A percentile compares a stretch with the other conserved stretches of the same genome.
phyloP scores from a whole-genome alignment of 2,113 vertebrate species.

The Scomber colias region DNA sequence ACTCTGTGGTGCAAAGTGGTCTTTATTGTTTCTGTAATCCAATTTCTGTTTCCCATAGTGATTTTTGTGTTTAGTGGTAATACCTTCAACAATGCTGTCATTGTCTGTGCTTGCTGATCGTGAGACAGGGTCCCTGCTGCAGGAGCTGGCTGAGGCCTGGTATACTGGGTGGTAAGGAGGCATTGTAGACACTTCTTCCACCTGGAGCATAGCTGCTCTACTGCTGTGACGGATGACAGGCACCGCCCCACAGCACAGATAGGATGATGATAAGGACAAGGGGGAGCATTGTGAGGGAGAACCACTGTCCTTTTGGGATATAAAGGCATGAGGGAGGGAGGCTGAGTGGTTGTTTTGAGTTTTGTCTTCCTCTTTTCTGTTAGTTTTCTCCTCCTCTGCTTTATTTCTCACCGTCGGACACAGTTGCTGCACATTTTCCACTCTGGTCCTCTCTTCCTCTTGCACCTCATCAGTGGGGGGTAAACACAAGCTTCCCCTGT shows the following conservation, averaged over 20 bases:
- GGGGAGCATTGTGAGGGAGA: constrained; percentile 10
- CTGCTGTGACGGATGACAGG: constrained; percentile 80
- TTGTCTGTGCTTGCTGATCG: not conserved
- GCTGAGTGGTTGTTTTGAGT: not conserved
- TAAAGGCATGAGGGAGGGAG: not conserved
- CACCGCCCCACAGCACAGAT: constrained; percentile 63
- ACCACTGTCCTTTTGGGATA: not conserved
- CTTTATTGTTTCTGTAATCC: constrained; percentile 9
- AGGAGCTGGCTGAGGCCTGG: constrained; percentile 3
- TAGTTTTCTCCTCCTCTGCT: constrained; percentile 1
- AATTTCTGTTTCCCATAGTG: not conserved
- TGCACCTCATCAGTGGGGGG: not conserved
- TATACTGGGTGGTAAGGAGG: constrained; percentile 10
- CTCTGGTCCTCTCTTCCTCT: not conserved
- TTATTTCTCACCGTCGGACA: not conserved
- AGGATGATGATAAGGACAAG: constrained; percentile 17
- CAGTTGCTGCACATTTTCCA: not conserved
- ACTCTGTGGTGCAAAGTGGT: not conserved
- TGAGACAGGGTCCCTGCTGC: not conserved
- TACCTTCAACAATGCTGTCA: constrained; percentile 2
- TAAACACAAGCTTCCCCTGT: constrained; percentile 7
- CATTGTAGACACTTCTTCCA: constrained; percentile 6
- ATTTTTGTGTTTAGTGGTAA: not conserved
- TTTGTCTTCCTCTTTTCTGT: not conserved
- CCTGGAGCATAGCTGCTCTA: constrained; percentile 5